These are phyloP conservation scores for Chymomyza costata DNA, from an alignment of 1,140 invertebrate species.

Conservation along the genomic window DNA sequence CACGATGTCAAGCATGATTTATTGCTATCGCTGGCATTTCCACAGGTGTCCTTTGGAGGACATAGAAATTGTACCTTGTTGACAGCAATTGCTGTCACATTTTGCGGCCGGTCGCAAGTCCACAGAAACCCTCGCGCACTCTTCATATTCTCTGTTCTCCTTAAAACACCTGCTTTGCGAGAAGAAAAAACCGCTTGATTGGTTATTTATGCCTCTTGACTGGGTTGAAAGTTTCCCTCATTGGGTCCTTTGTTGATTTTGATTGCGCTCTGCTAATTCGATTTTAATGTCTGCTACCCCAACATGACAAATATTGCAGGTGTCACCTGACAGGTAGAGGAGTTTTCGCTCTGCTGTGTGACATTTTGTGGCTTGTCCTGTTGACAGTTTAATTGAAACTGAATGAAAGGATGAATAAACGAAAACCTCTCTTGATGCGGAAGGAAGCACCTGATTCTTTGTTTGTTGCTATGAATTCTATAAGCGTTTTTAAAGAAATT, in stretches of 20 bases:
- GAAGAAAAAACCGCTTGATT: conserved; percentile 7
- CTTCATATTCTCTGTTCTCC: conserved; percentile 26
- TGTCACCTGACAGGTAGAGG: neutral
- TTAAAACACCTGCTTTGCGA: conserved; percentile 26
- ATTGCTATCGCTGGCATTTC: conserved; percentile 27
- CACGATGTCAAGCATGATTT: conserved; percentile 35
- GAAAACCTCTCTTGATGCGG: no score
- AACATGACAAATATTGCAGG: conserved; percentile 30
- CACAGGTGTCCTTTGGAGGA: conserved; percentile 27
- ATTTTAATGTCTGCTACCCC: conserved; percentile 34
- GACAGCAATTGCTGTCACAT: conserved; percentile 30
- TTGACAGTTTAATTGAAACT: conserved; percentile 45
- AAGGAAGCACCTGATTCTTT: no score
- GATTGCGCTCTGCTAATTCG: conserved; percentile 27
- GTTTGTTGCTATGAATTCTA: no score
- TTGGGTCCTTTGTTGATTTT: conserved; percentile 8
- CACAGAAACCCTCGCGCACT: conserved; percentile 12
- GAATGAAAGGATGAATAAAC: conserved; percentile 29
- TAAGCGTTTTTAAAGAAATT: no score
- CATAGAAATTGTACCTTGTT: conserved; percentile 24
- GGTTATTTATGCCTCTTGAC: neutral
- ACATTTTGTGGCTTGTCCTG: conserved; percentile 18
- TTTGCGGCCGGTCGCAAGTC: neutral
- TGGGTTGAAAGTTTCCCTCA: no score
- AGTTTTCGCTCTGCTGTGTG: neutral